phyloP scores from a whole-genome alignment of 2,797 vertebrate genomes.

The Neomorphus geoffroyi region DNA sequence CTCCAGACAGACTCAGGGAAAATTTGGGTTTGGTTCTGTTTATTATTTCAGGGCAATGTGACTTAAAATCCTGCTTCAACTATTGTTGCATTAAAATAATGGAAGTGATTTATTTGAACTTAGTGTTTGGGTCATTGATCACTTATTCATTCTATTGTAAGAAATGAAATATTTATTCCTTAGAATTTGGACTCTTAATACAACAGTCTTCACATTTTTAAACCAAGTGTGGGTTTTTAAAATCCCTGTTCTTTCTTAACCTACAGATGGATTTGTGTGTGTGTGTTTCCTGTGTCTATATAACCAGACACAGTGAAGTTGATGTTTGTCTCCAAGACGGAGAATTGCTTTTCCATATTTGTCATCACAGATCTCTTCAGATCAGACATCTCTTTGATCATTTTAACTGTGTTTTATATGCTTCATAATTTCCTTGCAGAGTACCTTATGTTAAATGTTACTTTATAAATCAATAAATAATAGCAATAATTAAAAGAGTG shows the following conservation, averaged over 20 bases:
- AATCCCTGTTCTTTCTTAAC: not conserved
- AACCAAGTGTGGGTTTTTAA: not conserved
- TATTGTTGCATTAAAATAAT: not conserved
- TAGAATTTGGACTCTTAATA: not conserved
- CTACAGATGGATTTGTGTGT: not conserved
- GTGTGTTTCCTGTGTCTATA: not conserved
- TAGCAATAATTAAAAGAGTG: slow-evolving; percentile 61
- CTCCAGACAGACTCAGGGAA: fast-evolving
- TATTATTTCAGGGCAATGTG: not conserved
- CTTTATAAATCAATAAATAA: slow-evolving; percentile 69
- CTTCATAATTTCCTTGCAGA: slow-evolving; percentile 59
- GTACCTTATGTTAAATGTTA: slow-evolving; percentile 52
- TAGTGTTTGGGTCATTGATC: not conserved
- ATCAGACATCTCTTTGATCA: slow-evolving; percentile 59
- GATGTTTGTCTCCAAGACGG: slow-evolving; percentile 30
- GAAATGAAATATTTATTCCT: not conserved
- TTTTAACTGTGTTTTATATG: slow-evolving; percentile 51
- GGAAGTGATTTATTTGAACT: not conserved
- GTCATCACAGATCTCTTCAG: slow-evolving; percentile 39
- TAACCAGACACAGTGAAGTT: not conserved
- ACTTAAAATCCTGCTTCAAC: not conserved
- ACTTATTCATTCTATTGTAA: not conserved
- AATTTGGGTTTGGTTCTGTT: not conserved
- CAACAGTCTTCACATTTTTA: not conserved
- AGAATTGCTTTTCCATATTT: slow-evolving; percentile 55